phyloP scores from a whole-genome alignment of 2,888 invertebrate species.

The Oscheius sp. region DNA sequence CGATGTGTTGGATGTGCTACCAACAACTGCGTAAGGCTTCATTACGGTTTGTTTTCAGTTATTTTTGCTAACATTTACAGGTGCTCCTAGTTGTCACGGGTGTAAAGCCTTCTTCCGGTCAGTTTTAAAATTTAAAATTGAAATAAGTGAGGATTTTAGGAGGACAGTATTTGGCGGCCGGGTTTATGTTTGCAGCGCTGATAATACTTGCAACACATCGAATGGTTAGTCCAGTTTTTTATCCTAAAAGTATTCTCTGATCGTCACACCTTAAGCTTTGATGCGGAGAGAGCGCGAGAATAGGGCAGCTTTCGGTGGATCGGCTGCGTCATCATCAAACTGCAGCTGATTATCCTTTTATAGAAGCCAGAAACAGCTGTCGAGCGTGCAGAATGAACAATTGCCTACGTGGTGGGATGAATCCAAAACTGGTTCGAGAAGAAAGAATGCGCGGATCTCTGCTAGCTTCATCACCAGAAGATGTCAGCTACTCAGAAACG shows the following conservation, averaged over 20 bases:
- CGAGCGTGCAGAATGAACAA: slow-evolving; percentile 16
- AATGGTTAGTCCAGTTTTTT: slow-evolving; percentile 8
- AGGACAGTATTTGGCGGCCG: slow-evolving; percentile 12
- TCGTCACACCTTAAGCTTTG: neutral
- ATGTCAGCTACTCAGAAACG: neutral
- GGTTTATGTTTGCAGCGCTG: neutral
- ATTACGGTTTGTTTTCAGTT: neutral
- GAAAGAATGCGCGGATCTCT: slow-evolving; percentile 49
- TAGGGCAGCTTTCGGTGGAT: too few species aligned
- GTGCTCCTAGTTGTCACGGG: slow-evolving; percentile 19
- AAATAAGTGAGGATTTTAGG: too few species aligned
- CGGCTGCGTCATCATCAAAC: too few species aligned
- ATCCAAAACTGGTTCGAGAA: slow-evolving; percentile 56
- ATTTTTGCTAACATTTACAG: neutral
- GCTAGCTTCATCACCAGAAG: slow-evolving; percentile 34
- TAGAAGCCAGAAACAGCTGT: slow-evolving; percentile 21
- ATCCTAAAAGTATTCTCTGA: neutral
- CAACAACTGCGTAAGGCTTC: neutral
- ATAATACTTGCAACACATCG: slow-evolving; percentile 5
- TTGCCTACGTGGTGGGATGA: slow-evolving; percentile 39
- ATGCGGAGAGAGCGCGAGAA: too few species aligned
- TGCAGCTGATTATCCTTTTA: too few species aligned
- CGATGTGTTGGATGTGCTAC: slow-evolving; percentile 16
- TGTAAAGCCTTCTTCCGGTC: slow-evolving; percentile 17
- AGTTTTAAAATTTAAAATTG: too few species aligned